Percentiles rank a stretch among this genome's conserved stretches.
Conservation (phyloP, 2,888 invertebrate genomes). For the Cephus pulcher region DNA sequence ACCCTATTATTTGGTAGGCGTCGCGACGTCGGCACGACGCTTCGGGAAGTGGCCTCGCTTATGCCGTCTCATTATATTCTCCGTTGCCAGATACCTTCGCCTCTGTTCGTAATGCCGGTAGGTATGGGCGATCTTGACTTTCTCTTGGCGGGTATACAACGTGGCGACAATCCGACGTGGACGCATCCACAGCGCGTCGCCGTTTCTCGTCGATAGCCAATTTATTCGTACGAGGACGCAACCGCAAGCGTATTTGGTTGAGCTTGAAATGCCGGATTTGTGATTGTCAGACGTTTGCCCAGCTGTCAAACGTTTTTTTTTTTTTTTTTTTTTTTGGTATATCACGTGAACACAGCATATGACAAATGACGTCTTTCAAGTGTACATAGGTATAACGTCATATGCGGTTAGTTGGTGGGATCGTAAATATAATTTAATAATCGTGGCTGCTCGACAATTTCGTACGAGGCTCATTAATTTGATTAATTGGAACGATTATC, state of each 20-base stretch:
- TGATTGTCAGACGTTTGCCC: not conserved
- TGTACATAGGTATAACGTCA: not conserved
- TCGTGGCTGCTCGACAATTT: not conserved
- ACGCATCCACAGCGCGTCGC: not conserved
- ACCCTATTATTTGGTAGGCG: not conserved
- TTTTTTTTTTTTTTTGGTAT: no score
- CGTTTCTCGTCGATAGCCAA: not conserved
- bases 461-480: not conserved
- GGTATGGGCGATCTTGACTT: not conserved
- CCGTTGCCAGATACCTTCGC: not conserved
- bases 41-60: not conserved
- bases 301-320: not conserved
- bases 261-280: not conserved
- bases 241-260: not conserved
- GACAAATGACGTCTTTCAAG: not conserved
- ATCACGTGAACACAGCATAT: not conserved
- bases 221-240: not conserved
- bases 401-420: not conserved
- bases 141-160: not conserved
- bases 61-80: not conserved
- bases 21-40: not conserved
- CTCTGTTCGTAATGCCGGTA: not conserved
- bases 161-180: no score
- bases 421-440: conserved; percentile 6
- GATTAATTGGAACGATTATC: not conserved